Conservation (phyloP, 2,113 vertebrate genomes). For the Stegostoma tigrinum region DNA sequence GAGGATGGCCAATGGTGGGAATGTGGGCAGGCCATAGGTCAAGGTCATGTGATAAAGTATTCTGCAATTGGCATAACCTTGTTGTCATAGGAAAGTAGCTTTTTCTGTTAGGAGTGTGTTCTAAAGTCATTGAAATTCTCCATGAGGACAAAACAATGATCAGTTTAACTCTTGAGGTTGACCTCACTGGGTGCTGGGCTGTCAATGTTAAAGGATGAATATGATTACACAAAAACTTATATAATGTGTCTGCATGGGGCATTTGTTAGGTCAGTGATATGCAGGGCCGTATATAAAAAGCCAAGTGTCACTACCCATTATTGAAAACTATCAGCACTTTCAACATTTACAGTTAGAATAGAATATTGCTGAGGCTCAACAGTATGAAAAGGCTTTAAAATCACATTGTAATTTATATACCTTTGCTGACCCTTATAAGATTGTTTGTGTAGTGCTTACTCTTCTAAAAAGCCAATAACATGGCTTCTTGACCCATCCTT, state of each 20-base stretch:
- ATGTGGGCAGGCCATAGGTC: too few species aligned
- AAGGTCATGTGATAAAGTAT: not conserved
- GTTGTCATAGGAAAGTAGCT: not conserved
- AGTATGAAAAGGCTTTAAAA: not conserved
- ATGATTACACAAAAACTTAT: not conserved
- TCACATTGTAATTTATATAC: conserved; percentile 17
- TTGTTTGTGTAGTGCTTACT: conserved; percentile 28
- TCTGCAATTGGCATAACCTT: not conserved
- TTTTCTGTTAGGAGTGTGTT: not conserved
- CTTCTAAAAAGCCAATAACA: not conserved
- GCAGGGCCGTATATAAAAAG: conserved; percentile 9
- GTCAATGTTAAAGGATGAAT: not conserved
- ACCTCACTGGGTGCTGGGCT: not conserved
- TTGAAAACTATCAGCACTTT: conserved; percentile 8
- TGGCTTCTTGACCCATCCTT: not conserved
- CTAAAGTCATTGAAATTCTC: not conserved
- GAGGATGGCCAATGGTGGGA: not conserved
- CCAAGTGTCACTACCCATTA: not conserved
- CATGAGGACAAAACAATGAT: not conserved
- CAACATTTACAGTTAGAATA: not conserved
- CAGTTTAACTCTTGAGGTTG: not conserved
- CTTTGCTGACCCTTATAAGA: not conserved
- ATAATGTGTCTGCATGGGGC: conserved; percentile 3
- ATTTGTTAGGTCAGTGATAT: conserved; percentile 28
- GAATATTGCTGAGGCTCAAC: not conserved